Evolutionary conservation across 2,113 vertebrate genomes (phyloP).

Genomic region (Mormyrus lacerda): DNA sequence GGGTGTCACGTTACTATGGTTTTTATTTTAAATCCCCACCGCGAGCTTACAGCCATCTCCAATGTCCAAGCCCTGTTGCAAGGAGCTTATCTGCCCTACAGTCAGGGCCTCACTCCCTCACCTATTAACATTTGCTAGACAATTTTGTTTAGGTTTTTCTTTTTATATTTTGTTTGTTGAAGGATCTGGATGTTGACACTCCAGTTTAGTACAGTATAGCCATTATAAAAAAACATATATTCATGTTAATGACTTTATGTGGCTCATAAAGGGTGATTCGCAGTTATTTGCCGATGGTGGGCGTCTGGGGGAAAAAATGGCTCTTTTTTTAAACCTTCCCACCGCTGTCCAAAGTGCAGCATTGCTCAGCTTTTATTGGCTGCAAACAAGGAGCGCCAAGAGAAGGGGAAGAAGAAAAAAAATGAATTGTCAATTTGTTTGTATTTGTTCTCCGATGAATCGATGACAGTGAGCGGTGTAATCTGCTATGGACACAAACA

Average conservation of each 20-base stretch:
- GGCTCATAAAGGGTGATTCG: background rate
- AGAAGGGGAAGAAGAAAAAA: background rate
- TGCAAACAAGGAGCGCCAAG: constrained; percentile 16
- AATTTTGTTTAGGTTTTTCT: background rate
- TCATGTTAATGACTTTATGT: background rate
- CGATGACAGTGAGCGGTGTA: constrained; percentile 51
- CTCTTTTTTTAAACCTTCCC: background rate
- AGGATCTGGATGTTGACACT: background rate
- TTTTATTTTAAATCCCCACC: background rate
- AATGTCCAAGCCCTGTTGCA: background rate
- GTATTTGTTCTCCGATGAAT: constrained; percentile 52
- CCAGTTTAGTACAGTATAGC: background rate
- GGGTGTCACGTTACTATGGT: background rate
- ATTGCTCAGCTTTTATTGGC: background rate
- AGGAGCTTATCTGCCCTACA: background rate
- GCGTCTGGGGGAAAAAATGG: background rate
- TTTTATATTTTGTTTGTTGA: background rate
- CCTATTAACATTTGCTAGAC: background rate
- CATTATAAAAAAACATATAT: background rate
- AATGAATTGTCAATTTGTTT: constrained; percentile 52
- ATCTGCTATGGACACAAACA: constrained; percentile 16
- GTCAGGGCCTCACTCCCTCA: background rate
- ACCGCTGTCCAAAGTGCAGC: background rate
- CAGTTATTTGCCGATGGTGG: background rate
- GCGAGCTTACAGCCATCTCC: background rate